A percentile compares a stretch with the other conserved stretches of the same genome.
Conservation (phyloP, 2,888 invertebrate genomes). For the Agapostemon virescens region DNA sequence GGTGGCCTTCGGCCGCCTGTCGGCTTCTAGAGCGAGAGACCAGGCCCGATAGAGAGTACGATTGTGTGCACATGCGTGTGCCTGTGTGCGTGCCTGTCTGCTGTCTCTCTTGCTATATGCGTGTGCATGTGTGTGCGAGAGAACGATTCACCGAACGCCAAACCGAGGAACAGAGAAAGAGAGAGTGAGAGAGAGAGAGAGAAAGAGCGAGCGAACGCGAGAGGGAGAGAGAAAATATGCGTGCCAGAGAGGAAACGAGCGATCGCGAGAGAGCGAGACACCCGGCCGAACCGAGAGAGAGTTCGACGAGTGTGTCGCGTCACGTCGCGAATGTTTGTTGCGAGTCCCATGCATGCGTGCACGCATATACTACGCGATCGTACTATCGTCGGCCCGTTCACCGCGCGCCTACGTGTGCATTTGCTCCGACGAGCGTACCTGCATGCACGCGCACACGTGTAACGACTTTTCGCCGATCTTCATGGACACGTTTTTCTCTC, state of each 20-base stretch:
- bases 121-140: conserved; percentile 10
- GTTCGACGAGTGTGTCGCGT: conserved; percentile 14
- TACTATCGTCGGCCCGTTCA: neutral
- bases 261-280: conserved; percentile 23
- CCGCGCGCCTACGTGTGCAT: conserved; percentile 18
- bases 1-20: conserved; percentile 68
- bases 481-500: neutral
- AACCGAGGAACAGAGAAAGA: neutral
- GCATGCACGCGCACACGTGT: neutral
- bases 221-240: conserved; percentile 37
- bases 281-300: conserved; percentile 29
- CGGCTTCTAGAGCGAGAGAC: conserved; percentile 61
- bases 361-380: conserved; percentile 23
- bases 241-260: conserved; percentile 44
- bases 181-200: conserved; percentile 25
- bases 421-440: neutral
- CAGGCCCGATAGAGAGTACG: conserved; percentile 49
- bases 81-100: neutral
- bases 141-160: conserved; percentile 9
- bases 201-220: neutral
- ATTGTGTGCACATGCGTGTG: conserved; percentile 20
- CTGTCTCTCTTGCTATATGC: neutral
- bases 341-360: conserved; percentile 16
- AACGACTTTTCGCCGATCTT: neutral
- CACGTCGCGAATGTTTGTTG: neutral